A percentile compares a stretch with the other conserved stretches of the same genome.
Conservation (phyloP, 2,797 vertebrate species). For the Lacerta viridis region DNA sequence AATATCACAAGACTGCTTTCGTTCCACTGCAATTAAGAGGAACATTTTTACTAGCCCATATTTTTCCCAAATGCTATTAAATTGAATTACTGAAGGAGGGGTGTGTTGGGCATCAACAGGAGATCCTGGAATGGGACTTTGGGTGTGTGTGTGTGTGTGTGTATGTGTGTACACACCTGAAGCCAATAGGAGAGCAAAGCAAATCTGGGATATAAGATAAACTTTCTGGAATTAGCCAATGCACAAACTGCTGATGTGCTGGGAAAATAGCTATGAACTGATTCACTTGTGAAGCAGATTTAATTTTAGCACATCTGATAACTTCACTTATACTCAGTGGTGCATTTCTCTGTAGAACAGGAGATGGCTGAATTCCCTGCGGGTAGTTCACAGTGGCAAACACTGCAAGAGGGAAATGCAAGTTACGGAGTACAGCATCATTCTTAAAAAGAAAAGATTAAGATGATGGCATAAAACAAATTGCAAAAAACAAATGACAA, state of each 20-base stretch:
- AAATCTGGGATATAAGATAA: constrained; percentile 3
- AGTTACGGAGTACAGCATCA: not conserved
- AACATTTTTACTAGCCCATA: not conserved
- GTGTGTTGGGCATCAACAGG: not conserved
- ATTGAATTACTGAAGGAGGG: not conserved
- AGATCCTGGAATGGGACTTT: not conserved
- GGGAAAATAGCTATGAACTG: constrained; percentile 22
- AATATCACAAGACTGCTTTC: constrained; percentile 13
- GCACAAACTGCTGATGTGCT: constrained; percentile 6
- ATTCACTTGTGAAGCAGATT: constrained; percentile 15
- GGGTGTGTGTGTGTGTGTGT: not conserved
- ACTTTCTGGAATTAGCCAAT: not conserved
- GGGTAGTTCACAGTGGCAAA: constrained; percentile 1
- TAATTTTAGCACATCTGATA: constrained; percentile 47
- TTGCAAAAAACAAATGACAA: not conserved
- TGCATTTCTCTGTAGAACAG: constrained; percentile 7
- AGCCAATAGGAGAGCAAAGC: not conserved
- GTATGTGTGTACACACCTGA: not conserved
- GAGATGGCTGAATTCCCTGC: not conserved
- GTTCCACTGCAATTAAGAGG: not conserved
- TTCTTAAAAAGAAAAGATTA: not conserved
- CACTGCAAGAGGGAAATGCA: not conserved
- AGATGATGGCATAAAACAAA: not conserved
- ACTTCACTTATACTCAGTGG: constrained; percentile 9
- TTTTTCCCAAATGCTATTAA: not conserved